Base-by-base conservation (phyloP, 2,888 invertebrate species). In the Nomada fucata region DNA sequence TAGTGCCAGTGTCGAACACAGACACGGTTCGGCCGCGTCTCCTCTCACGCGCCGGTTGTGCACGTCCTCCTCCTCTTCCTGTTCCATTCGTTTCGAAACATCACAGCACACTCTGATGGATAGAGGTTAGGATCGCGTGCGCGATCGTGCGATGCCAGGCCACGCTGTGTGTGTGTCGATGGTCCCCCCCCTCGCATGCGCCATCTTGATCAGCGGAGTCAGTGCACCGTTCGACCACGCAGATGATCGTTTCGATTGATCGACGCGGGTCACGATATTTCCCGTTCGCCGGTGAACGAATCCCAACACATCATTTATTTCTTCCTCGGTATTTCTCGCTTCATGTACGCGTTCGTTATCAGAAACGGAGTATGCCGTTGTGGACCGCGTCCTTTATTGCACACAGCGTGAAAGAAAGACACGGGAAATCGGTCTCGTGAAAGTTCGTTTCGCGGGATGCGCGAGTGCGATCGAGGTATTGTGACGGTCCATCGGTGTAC, bases 1-100 rank as follows among this genome's bases (percentile, higher is more conserved):
- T 70, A 76, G 77, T 76, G 87, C 77, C 90, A 91, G 91, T 90
- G 83, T 84, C 84, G 85, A 74, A 86, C 83, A 83, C 85, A 85
- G 88, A 85, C 86, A 88, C 89, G 87, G 71, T 76, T 82, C 86
- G 88, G 70, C 75, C 86, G 87, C 82, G 75, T 82, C 79, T 81
- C n/a, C 47, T 75, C 26, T 57, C 29, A 23, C 26, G 44, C 18
- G 42, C 5, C 69, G 42, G 36, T 36, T 50, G 15, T 36, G 42
- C 67, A 53, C 65, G 47, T 36, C 36, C 50, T 68, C 29, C 57
- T 42, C 18, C 59, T n/a, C 26, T 70, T 42, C 15, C 11, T 36
- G 36, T 36, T 36, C 36, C 36, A 36, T 36, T 36, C 9, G 36
- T 47, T 70, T 42, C 47, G 26, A 59, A 70, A 44, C 23, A 44